Base-by-base conservation (phyloP, 1,140 invertebrate genomes). In the Hypsibius dujardini region DNA sequence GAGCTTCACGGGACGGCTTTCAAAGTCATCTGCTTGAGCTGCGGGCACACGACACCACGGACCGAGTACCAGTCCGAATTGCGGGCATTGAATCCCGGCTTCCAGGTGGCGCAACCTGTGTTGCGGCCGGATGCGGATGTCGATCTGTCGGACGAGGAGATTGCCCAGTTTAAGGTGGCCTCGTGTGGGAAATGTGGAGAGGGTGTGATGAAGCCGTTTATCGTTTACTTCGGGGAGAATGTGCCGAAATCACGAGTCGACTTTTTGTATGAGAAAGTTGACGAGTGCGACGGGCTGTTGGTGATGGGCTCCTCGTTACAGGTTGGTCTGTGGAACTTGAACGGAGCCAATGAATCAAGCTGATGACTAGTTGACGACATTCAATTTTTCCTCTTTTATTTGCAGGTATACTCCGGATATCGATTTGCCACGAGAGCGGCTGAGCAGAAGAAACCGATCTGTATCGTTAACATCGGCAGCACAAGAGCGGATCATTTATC, bases 211-310 rank as follows among this genome's bases (percentile, higher is more conserved):
- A 95, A 95, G 81, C 92, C 93, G 0, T 87, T 94, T 75, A 91
- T 96, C 72, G 86, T 94, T 1, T 98, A 97, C 79, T 97, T 97
- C 82, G 94, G 94, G 1, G 93, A 95, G 76, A 95, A 90, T 82
- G 90, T 97, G 15, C 86, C 87, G 1, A 86, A 81, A 74, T 42
- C 76, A 0, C 82, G 85, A 73, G 87, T 95, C 1, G 81, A 90
- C 42, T 77, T 79, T 72, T 85, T 95, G 1, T 85, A 84, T 72
- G 71, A 79, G 47, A 81, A 85, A 78, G 83, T 95, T 0, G 80
- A 84, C 12, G 76, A 81, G 70, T 85, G 86, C 76, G 87, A 94
- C 81, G 84, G 86, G 40, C 74, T 97, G 1, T 81, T 97, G 50
- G 86, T 95, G 1, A 78, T 95, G 42, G 94, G 93, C 15, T 91